Conservation (phyloP, 2,888 invertebrate species). For the Noctua pronuba region DNA sequence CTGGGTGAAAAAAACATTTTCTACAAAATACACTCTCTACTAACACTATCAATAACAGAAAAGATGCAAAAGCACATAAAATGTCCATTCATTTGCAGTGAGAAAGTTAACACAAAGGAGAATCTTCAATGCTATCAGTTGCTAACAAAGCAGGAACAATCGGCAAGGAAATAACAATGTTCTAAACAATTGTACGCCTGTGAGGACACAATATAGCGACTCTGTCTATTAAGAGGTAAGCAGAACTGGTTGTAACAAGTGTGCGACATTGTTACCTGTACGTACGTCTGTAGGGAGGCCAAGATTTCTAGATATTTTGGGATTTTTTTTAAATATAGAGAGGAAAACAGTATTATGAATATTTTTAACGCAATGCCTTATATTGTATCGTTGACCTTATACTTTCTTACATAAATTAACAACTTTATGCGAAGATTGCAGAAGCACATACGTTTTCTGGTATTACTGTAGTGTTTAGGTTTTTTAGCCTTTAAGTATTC, state of each 20-base stretch:
- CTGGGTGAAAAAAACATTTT: neutral
- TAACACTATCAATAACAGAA: constrained; percentile 20
- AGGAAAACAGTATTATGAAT: neutral
- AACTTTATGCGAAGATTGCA: neutral
- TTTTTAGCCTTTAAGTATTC: neutral
- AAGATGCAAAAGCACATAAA: neutral
- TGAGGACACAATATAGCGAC: constrained; percentile 54
- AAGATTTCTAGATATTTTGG: constrained; percentile 14
- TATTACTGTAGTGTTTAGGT: neutral
- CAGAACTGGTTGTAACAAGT: constrained; percentile 57
- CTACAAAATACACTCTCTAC: neutral
- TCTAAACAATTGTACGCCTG: constrained; percentile 44
- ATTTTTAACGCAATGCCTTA: neutral
- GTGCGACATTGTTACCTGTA: constrained; percentile 51
- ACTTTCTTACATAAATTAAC: neutral
- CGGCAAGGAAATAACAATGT: constrained; percentile 54
- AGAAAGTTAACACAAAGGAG: constrained; percentile 41
- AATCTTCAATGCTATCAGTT: constrained; percentile 42
- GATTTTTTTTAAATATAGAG: neutral
- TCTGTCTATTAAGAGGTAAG: constrained; percentile 56
- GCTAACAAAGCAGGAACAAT: constrained; percentile 57
- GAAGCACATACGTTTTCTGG: neutral
- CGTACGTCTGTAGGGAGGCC: constrained; percentile 42
- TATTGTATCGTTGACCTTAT: neutral
- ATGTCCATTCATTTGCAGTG: constrained; percentile 14